Percentiles rank a stretch among this genome's conserved stretches.
Conservation (phyloP, 2,888 invertebrate genomes). For the Allygus modestus region DNA sequence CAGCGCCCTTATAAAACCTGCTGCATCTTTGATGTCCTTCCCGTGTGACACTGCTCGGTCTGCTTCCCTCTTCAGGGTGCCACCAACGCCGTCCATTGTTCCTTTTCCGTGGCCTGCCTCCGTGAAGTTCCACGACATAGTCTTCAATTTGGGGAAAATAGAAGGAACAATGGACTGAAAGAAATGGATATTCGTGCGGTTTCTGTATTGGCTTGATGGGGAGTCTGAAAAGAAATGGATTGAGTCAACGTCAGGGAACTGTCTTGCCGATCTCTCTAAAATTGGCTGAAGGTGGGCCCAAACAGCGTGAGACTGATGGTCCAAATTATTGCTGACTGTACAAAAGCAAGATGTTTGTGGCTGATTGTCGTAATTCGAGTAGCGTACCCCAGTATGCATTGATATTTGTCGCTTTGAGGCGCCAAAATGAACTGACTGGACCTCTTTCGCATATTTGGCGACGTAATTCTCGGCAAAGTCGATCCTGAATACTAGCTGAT, state of each 20-base stretch:
- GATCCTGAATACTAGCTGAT: slow-evolving; percentile 2
- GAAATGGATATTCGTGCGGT: background rate
- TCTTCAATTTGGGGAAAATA: background rate
- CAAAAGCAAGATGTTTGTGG: no score
- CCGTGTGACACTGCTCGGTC: slow-evolving; percentile 29
- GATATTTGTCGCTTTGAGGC: background rate
- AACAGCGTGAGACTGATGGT: slow-evolving; percentile 21
- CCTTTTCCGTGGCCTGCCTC: slow-evolving; percentile 46
- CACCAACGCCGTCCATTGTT: slow-evolving; percentile 45
- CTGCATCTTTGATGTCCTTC: slow-evolving; percentile 15
- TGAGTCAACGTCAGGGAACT: no score
- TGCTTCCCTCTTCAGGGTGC: slow-evolving; percentile 39
- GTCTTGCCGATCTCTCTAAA: no score
- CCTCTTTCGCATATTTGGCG: background rate
- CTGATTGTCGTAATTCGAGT: no score
- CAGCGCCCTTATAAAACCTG: background rate
- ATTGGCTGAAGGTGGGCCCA: slow-evolving; percentile 16
- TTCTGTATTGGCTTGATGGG: background rate
- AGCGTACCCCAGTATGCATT: no score
- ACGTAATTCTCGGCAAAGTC: slow-evolving; percentile 41
- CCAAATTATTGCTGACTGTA: background rate
- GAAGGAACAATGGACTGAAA: background rate
- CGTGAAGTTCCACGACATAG: slow-evolving; percentile 34
- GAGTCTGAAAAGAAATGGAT: background rate
- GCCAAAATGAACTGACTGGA: slow-evolving; percentile 14